Percentiles rank a stretch among this genome's conserved stretches.
phyloP scores from a whole-genome alignment of 1,140 invertebrate genomes.

The Episyrphus balteatus region DNA sequence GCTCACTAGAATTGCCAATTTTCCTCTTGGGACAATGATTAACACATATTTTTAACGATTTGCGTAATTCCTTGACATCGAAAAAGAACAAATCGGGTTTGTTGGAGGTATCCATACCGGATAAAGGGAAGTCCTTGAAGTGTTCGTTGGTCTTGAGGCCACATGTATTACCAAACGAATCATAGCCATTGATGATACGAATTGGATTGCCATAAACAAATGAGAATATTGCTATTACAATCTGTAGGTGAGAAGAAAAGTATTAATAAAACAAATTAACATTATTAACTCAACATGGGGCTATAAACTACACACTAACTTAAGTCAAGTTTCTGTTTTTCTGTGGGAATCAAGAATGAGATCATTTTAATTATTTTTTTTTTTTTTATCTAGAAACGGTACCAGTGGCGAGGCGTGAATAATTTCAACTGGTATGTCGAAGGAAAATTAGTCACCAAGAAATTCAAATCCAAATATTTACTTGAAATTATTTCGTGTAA shows the following conservation, averaged over 20 bases:
- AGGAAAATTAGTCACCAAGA: no score
- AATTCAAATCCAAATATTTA: no score
- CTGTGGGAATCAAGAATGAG: neutral
- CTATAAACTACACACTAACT: slow-evolving; percentile 11
- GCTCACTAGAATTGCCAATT: slow-evolving; percentile 51
- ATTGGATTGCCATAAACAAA: slow-evolving; percentile 81
- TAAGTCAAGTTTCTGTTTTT: slow-evolving; percentile 14
- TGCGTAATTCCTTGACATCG: slow-evolving; percentile 61
- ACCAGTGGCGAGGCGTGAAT: no score
- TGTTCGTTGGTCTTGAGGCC: slow-evolving; percentile 67
- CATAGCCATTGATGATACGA: slow-evolving; percentile 82
- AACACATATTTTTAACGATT: slow-evolving; percentile 80
- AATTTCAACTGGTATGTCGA: no score
- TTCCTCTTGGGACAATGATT: slow-evolving; percentile 68
- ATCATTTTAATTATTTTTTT: no score
- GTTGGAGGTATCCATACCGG: slow-evolving; percentile 68
- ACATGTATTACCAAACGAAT: slow-evolving; percentile 94
- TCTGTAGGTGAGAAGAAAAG: slow-evolving; percentile 40
- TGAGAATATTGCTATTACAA: slow-evolving; percentile 77
- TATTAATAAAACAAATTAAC: slow-evolving; percentile 15
- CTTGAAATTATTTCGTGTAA: no score
- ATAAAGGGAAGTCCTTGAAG: slow-evolving; percentile 59
- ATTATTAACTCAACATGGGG: slow-evolving; percentile 1
- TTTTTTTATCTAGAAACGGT: no score
- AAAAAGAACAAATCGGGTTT: slow-evolving; percentile 78